A percentile compares a stretch with the other conserved stretches of the same genome.
Conservation (phyloP, 2,888 invertebrate species). For the Fragum sueziense region DNA sequence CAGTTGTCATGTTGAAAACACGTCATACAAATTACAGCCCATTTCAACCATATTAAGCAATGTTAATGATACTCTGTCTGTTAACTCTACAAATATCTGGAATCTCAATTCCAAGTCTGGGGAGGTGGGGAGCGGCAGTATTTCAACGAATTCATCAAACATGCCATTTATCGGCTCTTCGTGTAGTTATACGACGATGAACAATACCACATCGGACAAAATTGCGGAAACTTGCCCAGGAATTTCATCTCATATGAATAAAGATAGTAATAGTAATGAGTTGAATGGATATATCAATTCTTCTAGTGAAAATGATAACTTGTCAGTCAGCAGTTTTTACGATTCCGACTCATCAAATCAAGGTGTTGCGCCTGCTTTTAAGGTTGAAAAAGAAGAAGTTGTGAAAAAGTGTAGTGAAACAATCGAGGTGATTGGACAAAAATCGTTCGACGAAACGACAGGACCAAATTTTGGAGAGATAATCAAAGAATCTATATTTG, state of each 20-base stretch:
- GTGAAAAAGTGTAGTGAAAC: slow-evolving; percentile 41
- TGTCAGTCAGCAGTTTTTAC: slow-evolving; percentile 56
- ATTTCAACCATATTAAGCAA: slow-evolving; percentile 86
- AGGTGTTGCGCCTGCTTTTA: slow-evolving; percentile 35
- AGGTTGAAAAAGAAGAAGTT: slow-evolving; percentile 30
- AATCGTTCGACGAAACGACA: slow-evolving; percentile 44
- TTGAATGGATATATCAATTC: slow-evolving; percentile 40
- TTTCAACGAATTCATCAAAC: slow-evolving; percentile 25
- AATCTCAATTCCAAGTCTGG: slow-evolving; percentile 66
- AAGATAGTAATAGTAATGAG: slow-evolving; percentile 67
- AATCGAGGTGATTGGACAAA: slow-evolving; percentile 47
- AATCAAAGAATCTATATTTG: slow-evolving; percentile 95
- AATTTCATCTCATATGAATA: slow-evolving; percentile 77
- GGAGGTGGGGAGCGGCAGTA: slow-evolving; percentile 15
- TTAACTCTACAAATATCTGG: slow-evolving; percentile 43
- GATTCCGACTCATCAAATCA: slow-evolving; percentile 61
- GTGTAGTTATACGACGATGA: slow-evolving; percentile 74
- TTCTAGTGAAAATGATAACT: slow-evolving; percentile 48
- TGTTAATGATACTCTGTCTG: slow-evolving; percentile 53
- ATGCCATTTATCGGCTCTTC: slow-evolving; percentile 55
- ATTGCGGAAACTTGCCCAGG: slow-evolving; percentile 77
- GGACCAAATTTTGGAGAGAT: slow-evolving; percentile 91
- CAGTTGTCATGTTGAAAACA: background rate
- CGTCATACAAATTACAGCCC: slow-evolving; percentile 86
- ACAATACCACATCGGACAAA: slow-evolving; percentile 75